These are phyloP conservation scores for Pachyrhynchus sulphureomaculatus DNA, from an alignment of 1,140 invertebrate species.

Conservation along the genomic window DNA sequence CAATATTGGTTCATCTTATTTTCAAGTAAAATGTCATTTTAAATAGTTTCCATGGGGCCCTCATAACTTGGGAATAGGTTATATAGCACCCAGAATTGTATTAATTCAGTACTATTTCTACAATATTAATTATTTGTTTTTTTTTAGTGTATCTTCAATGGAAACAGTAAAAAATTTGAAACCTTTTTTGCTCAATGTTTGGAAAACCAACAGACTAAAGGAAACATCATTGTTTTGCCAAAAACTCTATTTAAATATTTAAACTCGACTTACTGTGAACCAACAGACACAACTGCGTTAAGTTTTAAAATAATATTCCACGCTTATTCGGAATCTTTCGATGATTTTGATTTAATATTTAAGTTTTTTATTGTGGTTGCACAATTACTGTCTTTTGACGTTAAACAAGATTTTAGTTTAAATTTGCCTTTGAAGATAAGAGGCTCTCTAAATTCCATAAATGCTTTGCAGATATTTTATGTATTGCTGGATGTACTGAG, in stretches of 20 bases:
- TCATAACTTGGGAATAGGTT: no score
- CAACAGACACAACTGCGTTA: constrained; percentile 3
- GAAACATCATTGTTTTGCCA: constrained; percentile 17
- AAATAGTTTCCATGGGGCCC: no score
- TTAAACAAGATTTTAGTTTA: constrained; percentile 27
- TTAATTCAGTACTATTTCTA: no score
- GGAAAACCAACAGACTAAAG: constrained; percentile 14
- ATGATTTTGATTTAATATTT: constrained; percentile 32
- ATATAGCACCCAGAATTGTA: no score
- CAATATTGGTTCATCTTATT: no score
- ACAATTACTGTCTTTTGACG: constrained; percentile 38
- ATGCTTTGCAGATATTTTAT: constrained; percentile 26
- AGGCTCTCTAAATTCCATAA: constrained; percentile 16
- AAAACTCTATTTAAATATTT: constrained; percentile 33
- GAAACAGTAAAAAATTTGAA: constrained; percentile 29
- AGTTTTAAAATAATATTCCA: constrained; percentile 39
- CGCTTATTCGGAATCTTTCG: constrained; percentile 31
- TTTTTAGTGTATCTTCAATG: constrained; percentile 37
- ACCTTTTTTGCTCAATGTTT: constrained; percentile 33
- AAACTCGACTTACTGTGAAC: constrained; percentile 5
- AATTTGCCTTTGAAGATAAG: constrained; percentile 8
- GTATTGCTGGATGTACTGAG: constrained; percentile 35
- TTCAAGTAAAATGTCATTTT: no score
- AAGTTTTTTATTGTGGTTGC: constrained; percentile 40
- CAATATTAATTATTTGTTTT: neutral